These are phyloP conservation scores for Irena cyanogastra DNA, from an alignment of 2,113 vertebrate species.

Conservation along the genomic window DNA sequence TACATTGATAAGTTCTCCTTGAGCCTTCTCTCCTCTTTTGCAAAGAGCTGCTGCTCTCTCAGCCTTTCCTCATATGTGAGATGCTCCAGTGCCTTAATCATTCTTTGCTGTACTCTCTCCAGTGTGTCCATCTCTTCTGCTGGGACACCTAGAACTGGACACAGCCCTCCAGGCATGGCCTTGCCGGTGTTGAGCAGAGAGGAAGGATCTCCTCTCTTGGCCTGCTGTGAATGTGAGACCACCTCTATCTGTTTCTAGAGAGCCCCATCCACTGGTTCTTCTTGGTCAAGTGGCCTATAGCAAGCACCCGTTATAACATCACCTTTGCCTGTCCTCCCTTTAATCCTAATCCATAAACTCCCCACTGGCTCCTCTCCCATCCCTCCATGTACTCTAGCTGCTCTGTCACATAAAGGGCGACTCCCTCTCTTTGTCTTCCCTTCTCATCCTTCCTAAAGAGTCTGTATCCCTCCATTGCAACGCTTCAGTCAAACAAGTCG, in stretches of 20 bases:
- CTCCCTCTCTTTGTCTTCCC: not conserved
- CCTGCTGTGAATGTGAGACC: not conserved
- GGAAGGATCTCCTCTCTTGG: too few species aligned
- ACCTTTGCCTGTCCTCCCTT: not conserved
- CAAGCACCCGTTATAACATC: not conserved
- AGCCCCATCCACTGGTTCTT: not conserved
- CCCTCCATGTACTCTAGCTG: not conserved
- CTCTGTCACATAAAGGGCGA: not conserved
- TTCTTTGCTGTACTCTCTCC: not conserved
- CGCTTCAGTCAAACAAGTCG: not conserved
- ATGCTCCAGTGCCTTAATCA: not conserved
- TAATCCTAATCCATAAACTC: not conserved
- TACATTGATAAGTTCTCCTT: fast-evolving
- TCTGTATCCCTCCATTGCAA: not conserved
- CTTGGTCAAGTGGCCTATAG: not conserved
- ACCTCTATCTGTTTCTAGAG: not conserved
- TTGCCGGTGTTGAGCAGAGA: not conserved
- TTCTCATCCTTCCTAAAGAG: not conserved
- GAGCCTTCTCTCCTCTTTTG: not conserved
- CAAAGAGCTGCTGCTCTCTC: not conserved
- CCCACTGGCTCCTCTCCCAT: not conserved
- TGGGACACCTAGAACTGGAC: not conserved
- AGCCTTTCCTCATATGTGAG: not conserved
- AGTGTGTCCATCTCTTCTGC: too few species aligned
- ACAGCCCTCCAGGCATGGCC: fast-evolving